Evolutionary conservation across 2,797 vertebrate genomes (phyloP), one percentile per base, ranked within the genome.

Genomic region (Rhabdomys pumilio): DNA sequence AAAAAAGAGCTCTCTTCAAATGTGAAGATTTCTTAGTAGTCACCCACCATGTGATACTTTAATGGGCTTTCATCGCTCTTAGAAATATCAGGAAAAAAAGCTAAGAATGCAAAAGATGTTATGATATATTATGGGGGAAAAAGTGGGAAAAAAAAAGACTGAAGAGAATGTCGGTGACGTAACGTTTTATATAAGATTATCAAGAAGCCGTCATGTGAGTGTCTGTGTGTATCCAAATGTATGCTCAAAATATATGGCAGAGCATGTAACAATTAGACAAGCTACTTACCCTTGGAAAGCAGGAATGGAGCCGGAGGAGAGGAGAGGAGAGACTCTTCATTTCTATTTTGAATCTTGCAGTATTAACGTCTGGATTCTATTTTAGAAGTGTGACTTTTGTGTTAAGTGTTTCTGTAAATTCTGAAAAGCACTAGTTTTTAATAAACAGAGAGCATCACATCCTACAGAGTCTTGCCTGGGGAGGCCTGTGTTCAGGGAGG

Each of bases 21-120:
- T 29, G 19, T 81, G 47, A 86, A 76, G 80, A 94, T 50, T 61
- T 91, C 73, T 95, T 85, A 92, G 85, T 72, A 24, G 53, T 41
- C 72, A 76, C 84, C 80, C 4, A 0, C 41, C 85, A 76, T 77
- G 44, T 53, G 44, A 20, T n/a, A 81, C 41, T 90, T 81, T 92
- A 34, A 87, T 76, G 29, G 41, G 24, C 19, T 50, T 44, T 86
- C 82, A 90, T 47, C 24, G 11, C 63, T 77, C 79, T 91, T 89
- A 95, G 89, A 92, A 89, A 73, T 73, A 73, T 13, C 38, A 61
- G 47, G 41, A 29, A 20, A 17, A 73, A 63, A 82, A 96, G 41
- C 79, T 61, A 47, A 34, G 31, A 17, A 19, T 76, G 34, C 19
- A 67, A 87, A 84, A 82, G 47, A 85, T 61, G 61, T 11, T 6